These are phyloP conservation scores for Pristionchus japonicus DNA, from an alignment of 2,888 invertebrate genomes.

Conservation along the genomic window DNA sequence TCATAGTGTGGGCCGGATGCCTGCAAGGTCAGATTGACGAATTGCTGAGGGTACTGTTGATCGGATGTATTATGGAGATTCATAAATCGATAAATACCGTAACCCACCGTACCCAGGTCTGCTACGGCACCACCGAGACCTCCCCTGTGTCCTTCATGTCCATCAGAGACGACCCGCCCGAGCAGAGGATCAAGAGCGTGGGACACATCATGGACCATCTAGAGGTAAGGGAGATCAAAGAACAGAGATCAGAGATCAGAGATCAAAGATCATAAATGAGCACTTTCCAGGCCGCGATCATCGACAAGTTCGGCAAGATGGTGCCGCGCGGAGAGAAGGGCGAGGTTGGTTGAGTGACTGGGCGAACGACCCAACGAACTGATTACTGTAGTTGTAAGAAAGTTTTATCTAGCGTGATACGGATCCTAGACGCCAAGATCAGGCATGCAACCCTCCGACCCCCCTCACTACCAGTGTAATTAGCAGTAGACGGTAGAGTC, in stretches of 20 bases:
- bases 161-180: constrained; percentile 77
- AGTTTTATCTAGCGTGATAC: neutral
- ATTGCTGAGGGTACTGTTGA: too few species aligned
- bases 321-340: constrained; percentile 69
- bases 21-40: too few species aligned
- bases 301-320: constrained; percentile 66
- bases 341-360: constrained; percentile 56
- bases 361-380: neutral
- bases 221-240: constrained; percentile 76
- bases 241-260: too few species aligned
- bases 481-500: neutral
- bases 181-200: constrained; percentile 78
- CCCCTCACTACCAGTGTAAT: neutral
- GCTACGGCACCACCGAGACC: constrained; percentile 81
- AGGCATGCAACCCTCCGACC: neutral
- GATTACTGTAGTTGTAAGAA: neutral
- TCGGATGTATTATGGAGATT: too few species aligned
- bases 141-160: constrained; percentile 80
- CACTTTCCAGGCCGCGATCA: constrained; percentile 59
- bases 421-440: neutral
- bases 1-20: too few species aligned
- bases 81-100: too few species aligned
- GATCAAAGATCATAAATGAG: too few species aligned
- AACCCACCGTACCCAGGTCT: constrained; percentile 76
- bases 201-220: constrained; percentile 79